These are phyloP conservation scores for Folsomia manolachei DNA, from an alignment of 2,888 invertebrate species.

Conservation along the genomic window DNA sequence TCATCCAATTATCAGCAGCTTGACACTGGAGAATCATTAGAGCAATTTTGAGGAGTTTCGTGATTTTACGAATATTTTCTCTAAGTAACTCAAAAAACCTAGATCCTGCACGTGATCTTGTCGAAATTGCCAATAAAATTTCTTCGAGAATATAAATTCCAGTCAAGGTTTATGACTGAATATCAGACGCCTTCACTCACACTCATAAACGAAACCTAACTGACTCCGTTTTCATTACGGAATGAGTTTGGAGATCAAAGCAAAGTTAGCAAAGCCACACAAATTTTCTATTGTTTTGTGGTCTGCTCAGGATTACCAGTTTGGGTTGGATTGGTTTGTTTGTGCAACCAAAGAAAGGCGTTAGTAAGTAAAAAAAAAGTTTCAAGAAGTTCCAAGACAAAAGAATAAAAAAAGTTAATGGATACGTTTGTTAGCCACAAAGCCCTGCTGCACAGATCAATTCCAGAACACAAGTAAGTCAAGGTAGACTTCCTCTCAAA, in stretches of 20 bases:
- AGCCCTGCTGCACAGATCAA: neutral
- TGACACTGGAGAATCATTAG: too few species aligned
- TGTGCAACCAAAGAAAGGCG: conserved; percentile 13
- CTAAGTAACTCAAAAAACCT: too few species aligned
- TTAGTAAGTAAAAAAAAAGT: neutral
- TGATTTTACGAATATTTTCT: too few species aligned
- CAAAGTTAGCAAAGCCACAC: neutral
- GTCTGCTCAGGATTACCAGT: neutral
- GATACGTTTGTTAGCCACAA: neutral
- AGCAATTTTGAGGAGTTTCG: too few species aligned
- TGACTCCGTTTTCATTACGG: neutral
- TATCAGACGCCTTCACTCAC: neutral
- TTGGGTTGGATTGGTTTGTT: conserved; percentile 16
- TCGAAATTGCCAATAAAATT: too few species aligned
- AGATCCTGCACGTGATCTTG: too few species aligned
- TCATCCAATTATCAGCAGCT: neutral
- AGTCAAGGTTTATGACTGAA: neutral
- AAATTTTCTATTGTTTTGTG: conserved; percentile 17
- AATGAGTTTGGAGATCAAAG: neutral
- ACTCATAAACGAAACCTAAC: too few species aligned
- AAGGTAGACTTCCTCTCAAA: neutral
- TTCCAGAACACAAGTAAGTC: neutral
- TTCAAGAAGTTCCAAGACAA: too few species aligned
- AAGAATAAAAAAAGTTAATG: neutral
- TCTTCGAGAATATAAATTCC: too few species aligned